Base-by-base conservation (phyloP, 2,888 invertebrate genomes). In the Morpho helenor region DNA sequence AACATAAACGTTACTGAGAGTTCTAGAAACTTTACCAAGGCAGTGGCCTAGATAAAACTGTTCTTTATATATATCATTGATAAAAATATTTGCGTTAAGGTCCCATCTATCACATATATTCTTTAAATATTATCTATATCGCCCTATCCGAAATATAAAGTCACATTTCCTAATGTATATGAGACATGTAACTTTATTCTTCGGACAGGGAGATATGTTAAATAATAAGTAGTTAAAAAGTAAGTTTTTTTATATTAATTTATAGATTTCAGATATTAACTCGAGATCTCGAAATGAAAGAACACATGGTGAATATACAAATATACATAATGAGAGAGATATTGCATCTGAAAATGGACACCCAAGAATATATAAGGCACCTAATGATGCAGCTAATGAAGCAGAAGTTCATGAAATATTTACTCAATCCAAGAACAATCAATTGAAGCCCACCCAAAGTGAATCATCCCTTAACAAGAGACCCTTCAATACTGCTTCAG, bases 251-350 rank as follows among this genome's bases (percentile, higher is more conserved):
- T 9, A 9, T 43, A 2, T 7, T 23, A 54, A 8, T 40, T 42
- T 56, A 16, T 46, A 64, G 61, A 40, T 64, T 56, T 48, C 59
- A 54, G 59, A 57, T 44, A 52, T 22, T 10, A 47, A 57, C 48
- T 57, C 54, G 8, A 49, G 52, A 6, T 7, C 47, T n/a, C 52
- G 44, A 44, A 56, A 56, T 49, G 54, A 59, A 49, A n/a, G n/a
- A 49, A 9, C 10, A 42, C 53, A 31, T 31, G 49, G 47, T 46
- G 51, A 56, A 56, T 31, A 45, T 9, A 45, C 42, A n/a, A 56
- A 49, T 46, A 8, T 6, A 43, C 50, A 48, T 42, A 51, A 48
- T 39, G 50, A 43, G 31, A 56, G 49, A 52, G 16, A 22, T 7
- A 50, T 47, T 43, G 42, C 50, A 5, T 23, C 31, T 7, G 57